These are phyloP conservation scores for Nannospalax galili DNA, from an alignment of 2,113 vertebrate genomes.

Conservation along the genomic window DNA sequence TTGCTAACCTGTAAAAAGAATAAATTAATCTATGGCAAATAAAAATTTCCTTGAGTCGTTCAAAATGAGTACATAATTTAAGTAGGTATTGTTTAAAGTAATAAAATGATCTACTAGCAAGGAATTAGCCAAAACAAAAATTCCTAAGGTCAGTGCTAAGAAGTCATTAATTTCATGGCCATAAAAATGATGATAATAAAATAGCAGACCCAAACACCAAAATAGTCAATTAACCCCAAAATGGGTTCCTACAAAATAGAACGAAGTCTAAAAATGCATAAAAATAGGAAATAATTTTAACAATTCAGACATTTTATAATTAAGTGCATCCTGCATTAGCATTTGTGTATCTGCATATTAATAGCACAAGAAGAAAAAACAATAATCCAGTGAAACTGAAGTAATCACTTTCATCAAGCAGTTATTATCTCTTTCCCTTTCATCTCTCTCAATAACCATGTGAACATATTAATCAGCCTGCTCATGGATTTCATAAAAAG, in stretches of 20 bases:
- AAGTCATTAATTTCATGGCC: not conserved
- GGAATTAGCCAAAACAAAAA: not conserved
- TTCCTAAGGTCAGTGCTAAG: not conserved
- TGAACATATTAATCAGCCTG: slow-evolving; percentile 75
- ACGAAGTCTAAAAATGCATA: not conserved
- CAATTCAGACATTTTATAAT: slow-evolving; percentile 50
- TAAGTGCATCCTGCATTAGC: slow-evolving; percentile 62
- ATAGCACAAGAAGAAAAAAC: slow-evolving; percentile 16
- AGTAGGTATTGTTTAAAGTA: not conserved
- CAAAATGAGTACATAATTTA: not conserved
- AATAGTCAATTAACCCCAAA: not conserved
- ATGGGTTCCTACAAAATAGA: not conserved
- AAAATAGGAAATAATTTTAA: slow-evolving; percentile 55
- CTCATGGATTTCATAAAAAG: slow-evolving; percentile 68
- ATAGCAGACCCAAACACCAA: not conserved
- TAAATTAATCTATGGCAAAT: not conserved
- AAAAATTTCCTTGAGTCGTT: not conserved
- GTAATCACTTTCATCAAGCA: slow-evolving; percentile 77
- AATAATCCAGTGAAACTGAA: slow-evolving; percentile 72
- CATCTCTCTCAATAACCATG: slow-evolving; percentile 66
- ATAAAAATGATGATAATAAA: not conserved
- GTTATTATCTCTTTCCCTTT: slow-evolving; percentile 69
- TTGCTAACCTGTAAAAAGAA: not conserved
- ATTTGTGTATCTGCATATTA: slow-evolving; percentile 62
- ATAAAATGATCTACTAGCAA: not conserved